Conservation (phyloP, 37 sponge, comb jelly and placozoan genomes). For the Halisarca cf. caerulea region DNA sequence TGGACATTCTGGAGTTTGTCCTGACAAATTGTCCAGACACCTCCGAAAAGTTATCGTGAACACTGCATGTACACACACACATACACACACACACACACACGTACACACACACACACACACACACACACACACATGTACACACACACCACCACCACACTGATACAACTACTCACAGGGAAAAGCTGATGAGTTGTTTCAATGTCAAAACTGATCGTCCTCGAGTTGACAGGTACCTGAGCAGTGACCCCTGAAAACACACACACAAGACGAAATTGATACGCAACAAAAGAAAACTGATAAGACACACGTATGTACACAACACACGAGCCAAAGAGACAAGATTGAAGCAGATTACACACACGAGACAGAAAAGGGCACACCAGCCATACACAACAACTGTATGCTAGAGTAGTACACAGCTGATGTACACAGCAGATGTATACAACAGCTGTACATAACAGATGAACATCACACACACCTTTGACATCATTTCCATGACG, state of each 20-base stretch:
- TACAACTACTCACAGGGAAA: constrained; percentile 38
- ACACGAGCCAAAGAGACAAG: too few relatives aligned
- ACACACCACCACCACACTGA: not conserved
- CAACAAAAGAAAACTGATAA: not conserved
- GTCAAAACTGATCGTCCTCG: constrained; percentile 62
- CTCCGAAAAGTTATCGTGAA: too few relatives aligned
- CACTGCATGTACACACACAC: too few relatives aligned
- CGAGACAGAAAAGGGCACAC: too few relatives aligned
- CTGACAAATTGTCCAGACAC: too few relatives aligned
- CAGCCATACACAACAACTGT: too few relatives aligned
- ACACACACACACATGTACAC: too few relatives aligned
- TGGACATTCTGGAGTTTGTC: too few relatives aligned
- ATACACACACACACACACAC: too few relatives aligned
- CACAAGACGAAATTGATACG: not conserved
- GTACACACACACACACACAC: too few relatives aligned
- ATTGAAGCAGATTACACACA: too few relatives aligned
- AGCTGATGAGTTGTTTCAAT: constrained; percentile 52
- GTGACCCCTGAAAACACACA: constrained; percentile 50
- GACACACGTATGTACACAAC: not conserved
- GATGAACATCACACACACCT: constrained; percentile 22
- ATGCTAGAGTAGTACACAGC: too few relatives aligned
- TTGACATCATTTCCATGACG: constrained; percentile 76
- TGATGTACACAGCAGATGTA: not conserved
- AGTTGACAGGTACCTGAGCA: constrained; percentile 65
- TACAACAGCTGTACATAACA: not conserved